These are phyloP conservation scores for Aphidoletes aphidimyza DNA, from an alignment of 2,888 invertebrate species.

Conservation along the genomic window DNA sequence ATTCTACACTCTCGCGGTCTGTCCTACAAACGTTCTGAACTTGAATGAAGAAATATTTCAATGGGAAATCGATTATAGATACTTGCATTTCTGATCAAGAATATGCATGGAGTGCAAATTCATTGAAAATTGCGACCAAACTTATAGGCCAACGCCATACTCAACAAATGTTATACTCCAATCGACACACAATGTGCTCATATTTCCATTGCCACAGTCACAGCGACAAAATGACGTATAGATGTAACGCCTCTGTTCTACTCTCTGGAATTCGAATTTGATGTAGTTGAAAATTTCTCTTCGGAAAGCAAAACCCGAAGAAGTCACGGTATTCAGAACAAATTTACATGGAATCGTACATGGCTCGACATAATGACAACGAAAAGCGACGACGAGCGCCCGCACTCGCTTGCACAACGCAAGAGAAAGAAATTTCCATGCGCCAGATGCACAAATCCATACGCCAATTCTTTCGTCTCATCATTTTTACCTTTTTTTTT, in stretches of 20 bases:
- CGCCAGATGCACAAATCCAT: conserved; percentile 1
- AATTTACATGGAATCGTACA: conserved; percentile 27
- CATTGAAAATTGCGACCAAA: background rate
- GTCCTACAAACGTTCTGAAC: background rate
- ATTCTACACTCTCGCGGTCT: background rate
- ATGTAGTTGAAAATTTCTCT: conserved; percentile 43
- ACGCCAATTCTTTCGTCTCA: background rate
- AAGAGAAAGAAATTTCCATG: conserved; percentile 32
- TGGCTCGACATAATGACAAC: conserved; percentile 27
- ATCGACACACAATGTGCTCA: background rate
- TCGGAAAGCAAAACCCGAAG: conserved; percentile 35
- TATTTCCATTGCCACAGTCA: background rate
- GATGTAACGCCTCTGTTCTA: conserved; percentile 43
- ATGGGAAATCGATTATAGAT: conserved; percentile 39
- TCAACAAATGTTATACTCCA: background rate
- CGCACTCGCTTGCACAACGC: background rate
- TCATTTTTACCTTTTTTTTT: background rate
- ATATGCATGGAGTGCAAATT: background rate
- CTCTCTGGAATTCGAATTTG: background rate
- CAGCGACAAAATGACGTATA: background rate
- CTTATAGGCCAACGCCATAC: background rate
- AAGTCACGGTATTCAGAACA: conserved; percentile 31
- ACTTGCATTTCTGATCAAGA: conserved; percentile 24
- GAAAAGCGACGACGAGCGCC: conserved; percentile 7
- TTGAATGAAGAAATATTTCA: background rate